These are phyloP conservation scores for Gorsachius goisagi DNA, from an alignment of 2,113 vertebrate genomes.

Conservation along the genomic window DNA sequence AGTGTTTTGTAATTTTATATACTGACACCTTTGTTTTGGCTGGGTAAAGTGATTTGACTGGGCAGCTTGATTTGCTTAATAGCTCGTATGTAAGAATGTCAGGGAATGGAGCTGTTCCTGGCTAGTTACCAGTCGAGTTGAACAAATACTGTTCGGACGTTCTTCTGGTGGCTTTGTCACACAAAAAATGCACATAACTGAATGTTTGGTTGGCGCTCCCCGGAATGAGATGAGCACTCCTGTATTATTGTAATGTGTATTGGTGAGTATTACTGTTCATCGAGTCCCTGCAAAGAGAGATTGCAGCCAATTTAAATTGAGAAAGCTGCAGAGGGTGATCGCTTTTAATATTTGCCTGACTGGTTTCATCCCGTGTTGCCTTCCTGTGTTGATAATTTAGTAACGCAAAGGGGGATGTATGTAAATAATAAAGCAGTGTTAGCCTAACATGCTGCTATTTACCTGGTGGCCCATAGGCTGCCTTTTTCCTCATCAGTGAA, in stretches of 20 bases:
- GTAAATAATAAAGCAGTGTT: background rate
- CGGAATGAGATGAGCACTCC: background rate
- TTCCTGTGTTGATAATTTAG: background rate
- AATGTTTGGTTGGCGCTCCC: accelerated
- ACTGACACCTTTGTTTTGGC: background rate
- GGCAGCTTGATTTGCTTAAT: background rate
- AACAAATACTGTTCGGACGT: background rate
- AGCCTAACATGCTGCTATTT: background rate
- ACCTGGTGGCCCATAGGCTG: background rate
- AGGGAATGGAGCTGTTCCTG: background rate
- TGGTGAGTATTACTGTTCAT: background rate
- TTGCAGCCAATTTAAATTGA: background rate
- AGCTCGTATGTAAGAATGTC: accelerated
- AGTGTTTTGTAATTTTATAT: background rate
- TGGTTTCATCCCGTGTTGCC: background rate
- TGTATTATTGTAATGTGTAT: accelerated
- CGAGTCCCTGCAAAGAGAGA: background rate
- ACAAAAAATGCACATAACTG: background rate
- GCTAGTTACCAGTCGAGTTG: background rate
- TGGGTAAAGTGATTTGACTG: background rate
- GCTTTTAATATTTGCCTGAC: background rate
- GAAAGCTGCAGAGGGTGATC: background rate
- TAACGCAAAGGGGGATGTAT: background rate
- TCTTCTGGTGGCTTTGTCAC: background rate
- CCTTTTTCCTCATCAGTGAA: background rate